Conservation (phyloP, 2,888 invertebrate species). For the Hirtodrosophila histrioides region DNA sequence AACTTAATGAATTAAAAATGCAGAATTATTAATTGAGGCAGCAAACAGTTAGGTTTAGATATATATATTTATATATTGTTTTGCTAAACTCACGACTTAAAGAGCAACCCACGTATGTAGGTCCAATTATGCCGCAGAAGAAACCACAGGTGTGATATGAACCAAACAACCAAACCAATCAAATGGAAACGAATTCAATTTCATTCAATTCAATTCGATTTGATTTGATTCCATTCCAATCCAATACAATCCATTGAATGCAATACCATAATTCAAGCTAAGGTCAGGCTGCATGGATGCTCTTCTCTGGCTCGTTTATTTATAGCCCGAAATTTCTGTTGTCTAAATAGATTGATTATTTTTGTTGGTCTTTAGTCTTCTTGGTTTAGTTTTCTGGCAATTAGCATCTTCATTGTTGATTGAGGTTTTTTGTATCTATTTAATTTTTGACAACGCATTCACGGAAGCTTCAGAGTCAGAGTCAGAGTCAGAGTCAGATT, state of each 20-base stretch:
- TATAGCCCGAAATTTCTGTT: slow-evolving; percentile 49
- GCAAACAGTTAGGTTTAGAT: too few species aligned
- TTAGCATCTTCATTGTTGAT: slow-evolving; percentile 73
- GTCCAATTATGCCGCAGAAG: background rate
- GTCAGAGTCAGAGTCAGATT: too few species aligned
- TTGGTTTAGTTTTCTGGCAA: slow-evolving; percentile 57
- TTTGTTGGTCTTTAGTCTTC: slow-evolving; percentile 46
- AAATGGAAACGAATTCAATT: slow-evolving; percentile 20
- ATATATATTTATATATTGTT: background rate
- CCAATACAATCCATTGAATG: slow-evolving; percentile 45
- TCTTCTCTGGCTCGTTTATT: slow-evolving; percentile 45
- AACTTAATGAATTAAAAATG: too few species aligned
- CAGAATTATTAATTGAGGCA: too few species aligned
- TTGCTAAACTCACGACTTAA: background rate
- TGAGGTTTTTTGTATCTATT: slow-evolving; percentile 26
- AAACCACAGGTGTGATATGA: slow-evolving; percentile 39
- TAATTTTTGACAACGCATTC: slow-evolving; percentile 46
- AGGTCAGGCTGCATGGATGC: slow-evolving; percentile 56
- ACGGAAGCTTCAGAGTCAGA: slow-evolving; percentile 57
- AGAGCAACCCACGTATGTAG: slow-evolving; percentile 1
- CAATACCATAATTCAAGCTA: slow-evolving; percentile 61
- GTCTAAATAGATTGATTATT: slow-evolving; percentile 72
- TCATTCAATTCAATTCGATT: slow-evolving; percentile 24
- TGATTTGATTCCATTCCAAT: slow-evolving; percentile 17
- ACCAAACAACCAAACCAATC: slow-evolving; percentile 20